Base-by-base conservation (phyloP, 2,797 vertebrate genomes). In the Vultur gryphus region DNA sequence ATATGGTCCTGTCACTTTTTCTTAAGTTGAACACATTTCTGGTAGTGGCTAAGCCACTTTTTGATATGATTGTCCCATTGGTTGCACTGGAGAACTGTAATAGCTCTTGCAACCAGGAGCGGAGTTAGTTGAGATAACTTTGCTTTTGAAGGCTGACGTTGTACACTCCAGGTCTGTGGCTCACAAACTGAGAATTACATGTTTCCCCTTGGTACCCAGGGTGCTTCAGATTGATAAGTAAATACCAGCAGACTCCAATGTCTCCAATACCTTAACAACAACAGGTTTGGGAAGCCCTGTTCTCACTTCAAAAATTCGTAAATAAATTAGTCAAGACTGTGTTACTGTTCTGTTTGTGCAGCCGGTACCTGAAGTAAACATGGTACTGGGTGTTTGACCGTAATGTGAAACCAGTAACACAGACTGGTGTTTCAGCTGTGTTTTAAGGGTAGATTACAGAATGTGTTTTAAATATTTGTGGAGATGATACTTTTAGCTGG, bases 111-210 rank as follows among this genome's bases (percentile, higher is more conserved):
- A 70, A 11, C 29, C 19, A 2, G 21, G 44, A 77, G 46, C 10
- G 31, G 51, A 67, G 13, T 41, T 39, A 39, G 12, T 39, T 84
- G 48, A 70, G 57, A 10, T 26, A 48, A 37, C 55, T 71, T 65
- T 59, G 71, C 70, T 75, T 83, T 66, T 72, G 71, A 69, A 90
- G 54, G 64, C 59, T 43, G 44, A 24, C 29, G 66, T 80, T 12
- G 37, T 29, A 2, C 4, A 0, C 28, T 73, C 7, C 11, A 16
- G n/a, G 13, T 54, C 28, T 41, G 3, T 31, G 37, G 26, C 52
- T 92, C n/a, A 18, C 44, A 5, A 8, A 12, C 37, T 2, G 1
- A 0, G n/a, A 57, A 17, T 69, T 70, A 13, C 0, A 0, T 4
- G 11, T 72, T 94, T 64, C 46, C 31, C 11, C 3, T 29, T 26